These are phyloP conservation scores for Sylvilagus floridanus DNA, from an alignment of 2,797 vertebrate genomes.

Conservation along the genomic window DNA sequence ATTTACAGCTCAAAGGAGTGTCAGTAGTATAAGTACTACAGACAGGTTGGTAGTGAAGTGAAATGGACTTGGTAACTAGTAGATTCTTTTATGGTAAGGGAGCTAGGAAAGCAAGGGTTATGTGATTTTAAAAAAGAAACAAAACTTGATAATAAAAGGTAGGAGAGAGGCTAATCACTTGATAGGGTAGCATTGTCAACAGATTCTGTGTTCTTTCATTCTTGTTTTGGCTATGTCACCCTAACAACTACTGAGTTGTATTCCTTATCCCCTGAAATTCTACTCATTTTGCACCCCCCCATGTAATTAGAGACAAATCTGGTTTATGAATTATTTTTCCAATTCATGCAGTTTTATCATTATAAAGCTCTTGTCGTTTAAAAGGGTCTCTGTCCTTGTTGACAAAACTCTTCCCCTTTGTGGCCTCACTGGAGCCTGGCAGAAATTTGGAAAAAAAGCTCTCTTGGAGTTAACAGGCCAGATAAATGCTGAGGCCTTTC, in stretches of 20 bases:
- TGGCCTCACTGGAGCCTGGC: not conserved
- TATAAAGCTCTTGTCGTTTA: not conserved
- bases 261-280: not conserved
- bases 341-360: not conserved
- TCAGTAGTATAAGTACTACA: not conserved
- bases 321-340: not conserved
- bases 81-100: not conserved
- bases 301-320: conserved; percentile 5
- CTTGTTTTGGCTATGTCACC: not conserved
- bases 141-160: not conserved
- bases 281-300: not conserved
- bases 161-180: not conserved
- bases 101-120: not conserved
- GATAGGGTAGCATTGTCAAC: not conserved
- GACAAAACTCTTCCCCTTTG: not conserved
- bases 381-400: not conserved
- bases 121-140: not conserved
- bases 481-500: conserved; percentile 29
- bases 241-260: conserved; percentile 13
- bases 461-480: not conserved
- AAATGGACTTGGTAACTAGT: not conserved
- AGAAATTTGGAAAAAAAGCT: conserved; percentile 63
- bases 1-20: not conserved
- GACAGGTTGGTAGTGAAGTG: not conserved
- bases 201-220: not conserved